Percentiles rank a stretch among this genome's conserved stretches.
phyloP scores from a whole-genome alignment of 2,888 invertebrate genomes.

The Salticus scenicus region DNA sequence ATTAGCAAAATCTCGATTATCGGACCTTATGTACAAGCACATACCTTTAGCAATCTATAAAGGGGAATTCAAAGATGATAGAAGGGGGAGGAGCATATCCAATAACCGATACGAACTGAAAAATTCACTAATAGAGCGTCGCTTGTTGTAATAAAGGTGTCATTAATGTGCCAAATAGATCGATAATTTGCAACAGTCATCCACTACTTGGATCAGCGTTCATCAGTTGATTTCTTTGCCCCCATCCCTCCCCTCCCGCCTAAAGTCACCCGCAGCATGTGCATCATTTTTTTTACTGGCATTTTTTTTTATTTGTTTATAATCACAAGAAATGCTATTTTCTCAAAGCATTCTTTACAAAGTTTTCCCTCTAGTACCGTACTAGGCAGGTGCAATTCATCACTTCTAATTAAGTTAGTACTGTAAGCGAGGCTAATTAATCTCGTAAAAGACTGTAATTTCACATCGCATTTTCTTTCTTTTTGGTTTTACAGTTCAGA shows the following conservation, averaged over 20 bases:
- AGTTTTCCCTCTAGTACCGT: not conserved
- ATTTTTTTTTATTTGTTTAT: not conserved
- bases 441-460: not conserved
- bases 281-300: not conserved
- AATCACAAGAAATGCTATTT: not conserved
- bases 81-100: conserved; percentile 16
- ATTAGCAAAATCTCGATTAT: conserved; percentile 61
- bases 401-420: conserved; percentile 6
- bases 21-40: conserved; percentile 4
- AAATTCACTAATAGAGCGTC: conserved; percentile 57
- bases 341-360: not conserved
- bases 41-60: conserved; percentile 63
- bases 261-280: not conserved
- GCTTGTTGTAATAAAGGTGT: conserved; percentile 64
- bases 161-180: conserved; percentile 50
- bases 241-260: not conserved
- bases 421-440: not conserved
- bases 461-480: too few relatives aligned
- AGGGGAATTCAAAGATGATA: not conserved
- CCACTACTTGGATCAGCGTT: conserved; percentile 40
- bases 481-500: too few relatives aligned
- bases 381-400: conserved; percentile 12
- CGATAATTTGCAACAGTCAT: conserved; percentile 68
- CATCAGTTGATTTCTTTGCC: conserved; percentile 56
- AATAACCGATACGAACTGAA: conserved; percentile 66